A percentile compares a stretch with the other conserved stretches of the same genome.
phyloP scores from a whole-genome alignment of 2,888 invertebrate species.

The Phymatocera aterrima region DNA sequence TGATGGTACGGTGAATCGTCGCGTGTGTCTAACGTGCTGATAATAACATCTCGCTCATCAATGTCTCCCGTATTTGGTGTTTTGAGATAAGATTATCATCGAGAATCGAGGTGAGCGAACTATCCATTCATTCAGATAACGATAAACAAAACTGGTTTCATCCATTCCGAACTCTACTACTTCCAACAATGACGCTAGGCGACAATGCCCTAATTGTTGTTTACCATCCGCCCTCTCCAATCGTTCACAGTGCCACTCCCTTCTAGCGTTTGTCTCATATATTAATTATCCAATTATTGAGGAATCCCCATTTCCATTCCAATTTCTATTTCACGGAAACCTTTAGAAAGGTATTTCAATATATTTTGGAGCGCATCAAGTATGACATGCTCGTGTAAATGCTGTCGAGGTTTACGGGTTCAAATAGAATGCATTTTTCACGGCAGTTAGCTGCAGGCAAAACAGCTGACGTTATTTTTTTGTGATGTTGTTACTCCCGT shows the following conservation, averaged over 20 bases:
- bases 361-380: too few relatives aligned
- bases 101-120: constrained; percentile 2
- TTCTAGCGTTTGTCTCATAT: neutral
- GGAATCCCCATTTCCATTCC: neutral
- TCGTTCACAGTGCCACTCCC: constrained; percentile 26
- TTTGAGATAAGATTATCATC: constrained; percentile 32
- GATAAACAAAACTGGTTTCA: neutral
- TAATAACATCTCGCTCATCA: constrained; percentile 4
- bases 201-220: neutral
- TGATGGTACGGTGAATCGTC: neutral
- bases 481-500: too few relatives aligned
- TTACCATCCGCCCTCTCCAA: constrained; percentile 22
- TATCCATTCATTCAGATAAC: neutral
- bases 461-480: too few relatives aligned
- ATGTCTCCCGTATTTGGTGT: constrained; percentile 25
- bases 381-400: too few relatives aligned
- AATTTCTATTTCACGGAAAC: neutral
- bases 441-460: too few relatives aligned
- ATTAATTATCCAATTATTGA: neutral
- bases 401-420: too few relatives aligned
- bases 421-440: too few relatives aligned
- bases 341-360: too few relatives aligned
- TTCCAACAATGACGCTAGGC: neutral
- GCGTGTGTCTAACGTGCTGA: neutral
- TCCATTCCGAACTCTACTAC: neutral